Evolutionary conservation across 2,797 vertebrate species (phyloP).

Genomic region (Melanotaenia maccullochi): DNA sequence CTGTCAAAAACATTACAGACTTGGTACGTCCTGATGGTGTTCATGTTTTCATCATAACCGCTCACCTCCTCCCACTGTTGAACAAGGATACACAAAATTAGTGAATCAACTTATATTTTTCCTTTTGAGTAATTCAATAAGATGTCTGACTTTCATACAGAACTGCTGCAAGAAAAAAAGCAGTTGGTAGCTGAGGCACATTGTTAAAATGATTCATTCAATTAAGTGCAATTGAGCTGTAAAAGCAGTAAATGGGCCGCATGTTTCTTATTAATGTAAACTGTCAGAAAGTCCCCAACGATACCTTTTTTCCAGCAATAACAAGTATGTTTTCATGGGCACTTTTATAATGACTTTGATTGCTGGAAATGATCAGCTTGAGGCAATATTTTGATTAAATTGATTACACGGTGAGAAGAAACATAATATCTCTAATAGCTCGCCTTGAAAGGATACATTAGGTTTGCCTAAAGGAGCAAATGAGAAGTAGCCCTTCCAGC

Average conservation of each 20-base stretch:
- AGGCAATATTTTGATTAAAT: constrained; percentile 55
- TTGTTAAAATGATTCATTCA: constrained; percentile 29
- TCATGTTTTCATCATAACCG: constrained; percentile 98
- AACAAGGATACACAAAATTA: constrained; percentile 54
- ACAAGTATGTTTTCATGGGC: constrained; percentile 39
- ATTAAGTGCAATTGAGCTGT: constrained; percentile 47
- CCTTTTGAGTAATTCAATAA: not conserved
- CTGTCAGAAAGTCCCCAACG: constrained; percentile 8
- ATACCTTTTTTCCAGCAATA: constrained; percentile 29
- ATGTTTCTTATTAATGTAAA: constrained; percentile 45
- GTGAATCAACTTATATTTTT: constrained; percentile 13
- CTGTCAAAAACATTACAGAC: constrained; percentile 98
- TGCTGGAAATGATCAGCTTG: constrained; percentile 39
- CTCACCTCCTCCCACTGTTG: constrained; percentile 99
- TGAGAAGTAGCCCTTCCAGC: constrained; percentile 23
- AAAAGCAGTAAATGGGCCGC: constrained; percentile 33
- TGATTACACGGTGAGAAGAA: constrained; percentile 46
- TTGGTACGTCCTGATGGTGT: constrained; percentile 98
- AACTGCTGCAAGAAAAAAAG: not conserved
- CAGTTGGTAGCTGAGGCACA: constrained; percentile 18
- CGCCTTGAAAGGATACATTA: constrained; percentile 30
- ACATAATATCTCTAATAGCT: constrained; percentile 46
- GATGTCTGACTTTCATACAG: not conserved
- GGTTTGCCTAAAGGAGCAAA: constrained; percentile 20
- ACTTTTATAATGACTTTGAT: constrained; percentile 46